Evolutionary conservation across 2,113 vertebrate species (phyloP), one percentile per base, ranked within the genome.

Genomic region (Sus scrofa): DNA sequence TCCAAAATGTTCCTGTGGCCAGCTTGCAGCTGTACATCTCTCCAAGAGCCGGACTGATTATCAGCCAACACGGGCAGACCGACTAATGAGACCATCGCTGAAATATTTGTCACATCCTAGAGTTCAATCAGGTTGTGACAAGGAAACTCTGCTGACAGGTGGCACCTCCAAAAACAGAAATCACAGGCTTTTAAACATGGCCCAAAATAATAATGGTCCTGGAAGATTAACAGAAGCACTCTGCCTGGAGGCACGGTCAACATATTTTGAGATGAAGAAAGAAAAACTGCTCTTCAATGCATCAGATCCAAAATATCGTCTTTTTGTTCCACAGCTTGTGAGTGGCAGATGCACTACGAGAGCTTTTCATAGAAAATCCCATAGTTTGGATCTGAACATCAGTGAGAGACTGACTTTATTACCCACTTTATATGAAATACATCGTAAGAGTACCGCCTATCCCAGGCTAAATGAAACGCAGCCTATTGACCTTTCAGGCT

Each of bases 1-100:
- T 97, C 98, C 98, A 98, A 99, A 99, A 99, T 99, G 98, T 98
- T 99, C 98, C 97, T 99, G 99, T 98, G 99, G 98, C 96, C 98
- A 95, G 65, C 98, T 98, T 97, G 98, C 98, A 97, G 97, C 98
- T 67, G 98, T 98, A 91, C 98, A 99, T 98, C 98, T 99, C 94
- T 99, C 98, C 97, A 99, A 99, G 97, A 99, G 98, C 97, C 97
- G 97, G 7, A 98, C 99, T 44, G 99, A 99, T 94, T 97, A 65
- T 62, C 98, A 99, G 94, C 84, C 98, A 97, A 77, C 98, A 97
- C 92, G 86, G 86, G 97, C 98, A 96, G 39, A 96, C 95, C 84
- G 91, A 89, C 86, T 98, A 94, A 91, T 96, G 97, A 98, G 98
- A 97, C 98, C 98, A n/a, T 96, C 97, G 88, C 98, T 96, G 97